These are phyloP conservation scores for Meriones unguiculatus DNA, from an alignment of 2,113 vertebrate genomes.

Conservation along the genomic window DNA sequence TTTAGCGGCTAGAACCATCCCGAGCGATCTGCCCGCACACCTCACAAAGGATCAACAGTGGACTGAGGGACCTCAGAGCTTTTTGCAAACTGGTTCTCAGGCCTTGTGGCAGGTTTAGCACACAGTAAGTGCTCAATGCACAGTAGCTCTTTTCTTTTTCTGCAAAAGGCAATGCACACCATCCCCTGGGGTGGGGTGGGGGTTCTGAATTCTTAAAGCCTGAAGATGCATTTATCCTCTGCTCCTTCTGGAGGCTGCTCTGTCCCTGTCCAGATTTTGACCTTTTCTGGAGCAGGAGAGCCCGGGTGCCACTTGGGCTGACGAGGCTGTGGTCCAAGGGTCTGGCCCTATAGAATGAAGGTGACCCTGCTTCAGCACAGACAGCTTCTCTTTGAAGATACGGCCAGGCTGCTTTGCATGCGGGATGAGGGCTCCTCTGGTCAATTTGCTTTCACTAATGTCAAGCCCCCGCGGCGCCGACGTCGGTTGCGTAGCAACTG, in stretches of 20 bases:
- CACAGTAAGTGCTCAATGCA: constrained; percentile 45
- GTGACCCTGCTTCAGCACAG: neutral
- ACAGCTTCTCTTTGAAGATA: constrained; percentile 79
- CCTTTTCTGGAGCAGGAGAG: constrained; percentile 66
- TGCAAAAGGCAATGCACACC: neutral
- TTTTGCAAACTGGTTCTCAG: neutral
- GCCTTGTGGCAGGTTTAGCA: neutral
- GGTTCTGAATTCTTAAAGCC: constrained; percentile 24
- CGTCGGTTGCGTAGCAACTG: constrained; percentile 98
- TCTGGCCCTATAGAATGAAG: constrained; percentile 42
- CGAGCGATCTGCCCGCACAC: constrained; percentile 59
- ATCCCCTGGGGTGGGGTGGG: neutral
- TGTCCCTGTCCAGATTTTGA: constrained; percentile 30
- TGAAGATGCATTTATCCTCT: neutral
- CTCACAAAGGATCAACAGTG: constrained; percentile 45
- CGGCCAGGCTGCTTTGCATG: constrained; percentile 94
- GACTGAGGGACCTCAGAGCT: constrained; percentile 43
- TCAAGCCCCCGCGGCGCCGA: constrained; percentile 96
- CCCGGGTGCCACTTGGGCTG: neutral
- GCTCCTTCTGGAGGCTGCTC: neutral
- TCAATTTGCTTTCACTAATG: constrained; percentile 99
- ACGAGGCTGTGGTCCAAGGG: neutral
- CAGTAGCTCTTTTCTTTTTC: neutral
- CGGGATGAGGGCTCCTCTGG: constrained; percentile 98
- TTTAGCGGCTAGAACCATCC: neutral